Percentiles rank a stretch among this genome's conserved stretches.
These are phyloP conservation scores for Sphaerophoria taeniata DNA, from an alignment of 2,888 invertebrate species.

Conservation along the genomic window DNA sequence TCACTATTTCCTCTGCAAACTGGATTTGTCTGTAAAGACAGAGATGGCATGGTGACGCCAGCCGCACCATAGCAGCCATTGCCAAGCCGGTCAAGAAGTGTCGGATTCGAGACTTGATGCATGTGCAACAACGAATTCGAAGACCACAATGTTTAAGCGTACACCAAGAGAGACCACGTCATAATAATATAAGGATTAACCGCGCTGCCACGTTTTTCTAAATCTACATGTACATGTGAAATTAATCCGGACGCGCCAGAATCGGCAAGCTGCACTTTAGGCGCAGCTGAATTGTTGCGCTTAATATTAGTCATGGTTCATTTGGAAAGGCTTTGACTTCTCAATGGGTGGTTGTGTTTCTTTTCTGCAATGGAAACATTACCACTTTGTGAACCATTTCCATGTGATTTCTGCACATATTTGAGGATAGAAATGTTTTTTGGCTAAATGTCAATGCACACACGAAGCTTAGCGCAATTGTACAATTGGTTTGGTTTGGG, in stretches of 20 bases:
- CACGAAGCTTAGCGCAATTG: neutral
- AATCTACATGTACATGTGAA: conserved; percentile 44
- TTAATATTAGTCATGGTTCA: conserved; percentile 70
- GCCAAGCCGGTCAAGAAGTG: conserved; percentile 54
- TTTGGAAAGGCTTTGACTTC: conserved; percentile 67
- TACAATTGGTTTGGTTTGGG: conserved; percentile 30
- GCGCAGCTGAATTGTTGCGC: conserved; percentile 59
- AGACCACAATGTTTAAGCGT: conserved; percentile 46
- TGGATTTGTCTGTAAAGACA: conserved; percentile 63
- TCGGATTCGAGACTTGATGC: conserved; percentile 48
- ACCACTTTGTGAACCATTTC: conserved; percentile 58
- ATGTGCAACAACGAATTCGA: conserved; percentile 42
- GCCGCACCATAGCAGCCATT: neutral
- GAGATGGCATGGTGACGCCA: conserved; percentile 39
- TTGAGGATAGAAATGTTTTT: conserved; percentile 52
- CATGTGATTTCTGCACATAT: conserved; percentile 47
- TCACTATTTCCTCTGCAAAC: conserved; percentile 45
- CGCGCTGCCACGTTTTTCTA: conserved; percentile 27
- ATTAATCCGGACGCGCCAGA: conserved; percentile 52
- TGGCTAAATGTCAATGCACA: conserved; percentile 63
- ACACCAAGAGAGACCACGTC: conserved; percentile 46
- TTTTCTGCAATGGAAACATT: conserved; percentile 51
- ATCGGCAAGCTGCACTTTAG: neutral
- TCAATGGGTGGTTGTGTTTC: conserved; percentile 65
- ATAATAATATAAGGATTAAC: conserved; percentile 57